These are phyloP conservation scores for Prosopocoilus inquinatus DNA, from an alignment of 2,888 invertebrate species.

Conservation along the genomic window DNA sequence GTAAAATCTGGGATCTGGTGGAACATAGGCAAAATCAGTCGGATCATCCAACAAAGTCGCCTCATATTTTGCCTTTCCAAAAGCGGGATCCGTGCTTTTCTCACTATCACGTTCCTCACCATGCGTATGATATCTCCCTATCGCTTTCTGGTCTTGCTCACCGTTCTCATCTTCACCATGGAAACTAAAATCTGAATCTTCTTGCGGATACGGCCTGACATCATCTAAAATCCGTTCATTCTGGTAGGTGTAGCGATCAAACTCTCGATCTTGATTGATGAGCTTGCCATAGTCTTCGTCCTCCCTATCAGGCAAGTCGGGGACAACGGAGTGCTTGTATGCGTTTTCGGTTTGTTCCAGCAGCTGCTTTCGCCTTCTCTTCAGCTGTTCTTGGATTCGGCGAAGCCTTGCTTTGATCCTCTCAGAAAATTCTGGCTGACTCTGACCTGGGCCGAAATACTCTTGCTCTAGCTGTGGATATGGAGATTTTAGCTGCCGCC, in stretches of 20 bases:
- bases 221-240: slow-evolving; percentile 35
- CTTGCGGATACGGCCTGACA: slow-evolving; percentile 33
- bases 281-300: slow-evolving; percentile 22
- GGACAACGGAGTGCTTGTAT: slow-evolving; percentile 21
- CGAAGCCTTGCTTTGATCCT: slow-evolving; percentile 17
- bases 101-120: slow-evolving; percentile 18
- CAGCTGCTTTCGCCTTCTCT: slow-evolving; percentile 22
- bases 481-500: slow-evolving; percentile 19
- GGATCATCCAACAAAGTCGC: slow-evolving; percentile 37
- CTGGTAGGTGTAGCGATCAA: slow-evolving; percentile 2
- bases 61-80: slow-evolving; percentile 23
- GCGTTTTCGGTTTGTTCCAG: slow-evolving; percentile 24
- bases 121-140: slow-evolving; percentile 9
- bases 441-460: slow-evolving; percentile 19
- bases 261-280: not conserved
- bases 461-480: slow-evolving; percentile 18
- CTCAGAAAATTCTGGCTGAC: slow-evolving; percentile 15
- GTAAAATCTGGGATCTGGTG: slow-evolving; percentile 46
- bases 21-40: slow-evolving; percentile 45
- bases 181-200: slow-evolving; percentile 37
- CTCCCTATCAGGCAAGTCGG: slow-evolving; percentile 17
- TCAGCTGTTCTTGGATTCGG: slow-evolving; percentile 25
- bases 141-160: slow-evolving; percentile 9
- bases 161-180: slow-evolving; percentile 20
- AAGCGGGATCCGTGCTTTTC: slow-evolving; percentile 5